A percentile compares a stretch with the other conserved stretches of the same genome.
Evolutionary conservation across 2,888 invertebrate genomes (phyloP).

Genomic region (Blomia tropicalis): DNA sequence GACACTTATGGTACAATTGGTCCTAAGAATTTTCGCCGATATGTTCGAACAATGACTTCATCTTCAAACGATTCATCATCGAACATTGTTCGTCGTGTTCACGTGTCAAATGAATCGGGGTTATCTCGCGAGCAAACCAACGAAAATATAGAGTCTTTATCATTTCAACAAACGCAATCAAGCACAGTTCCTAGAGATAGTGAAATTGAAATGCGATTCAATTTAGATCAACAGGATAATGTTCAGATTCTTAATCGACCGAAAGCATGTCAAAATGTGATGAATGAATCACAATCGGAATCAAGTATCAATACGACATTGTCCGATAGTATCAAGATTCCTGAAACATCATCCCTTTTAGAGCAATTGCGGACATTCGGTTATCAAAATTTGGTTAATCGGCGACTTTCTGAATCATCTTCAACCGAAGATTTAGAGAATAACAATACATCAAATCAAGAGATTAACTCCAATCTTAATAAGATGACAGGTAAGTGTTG

Average conservation of each 20-base stretch:
- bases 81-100: neutral
- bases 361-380: slow-evolving; percentile 30
- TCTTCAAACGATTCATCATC: neutral
- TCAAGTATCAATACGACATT: neutral
- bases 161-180: too few relatives aligned
- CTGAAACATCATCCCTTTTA: slow-evolving; percentile 27
- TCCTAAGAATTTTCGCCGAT: slow-evolving; percentile 13
- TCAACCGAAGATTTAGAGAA: slow-evolving; percentile 2
- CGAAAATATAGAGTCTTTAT: neutral
- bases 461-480: too few relatives aligned
- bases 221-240: neutral
- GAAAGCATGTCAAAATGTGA: neutral
- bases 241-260: neutral
- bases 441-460: neutral
- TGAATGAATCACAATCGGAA: neutral
- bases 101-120: neutral
- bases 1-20: slow-evolving; percentile 25
- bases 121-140: neutral
- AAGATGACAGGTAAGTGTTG: neutral
- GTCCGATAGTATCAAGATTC: slow-evolving; percentile 10
- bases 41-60: slow-evolving; percentile 21
- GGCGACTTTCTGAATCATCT: slow-evolving; percentile 26
- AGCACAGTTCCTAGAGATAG: slow-evolving; percentile 16
- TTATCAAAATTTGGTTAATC: slow-evolving; percentile 28
- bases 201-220: slow-evolving; percentile 16